phyloP scores from a whole-genome alignment of 2,113 vertebrate genomes.

The Lycaon pictus region DNA sequence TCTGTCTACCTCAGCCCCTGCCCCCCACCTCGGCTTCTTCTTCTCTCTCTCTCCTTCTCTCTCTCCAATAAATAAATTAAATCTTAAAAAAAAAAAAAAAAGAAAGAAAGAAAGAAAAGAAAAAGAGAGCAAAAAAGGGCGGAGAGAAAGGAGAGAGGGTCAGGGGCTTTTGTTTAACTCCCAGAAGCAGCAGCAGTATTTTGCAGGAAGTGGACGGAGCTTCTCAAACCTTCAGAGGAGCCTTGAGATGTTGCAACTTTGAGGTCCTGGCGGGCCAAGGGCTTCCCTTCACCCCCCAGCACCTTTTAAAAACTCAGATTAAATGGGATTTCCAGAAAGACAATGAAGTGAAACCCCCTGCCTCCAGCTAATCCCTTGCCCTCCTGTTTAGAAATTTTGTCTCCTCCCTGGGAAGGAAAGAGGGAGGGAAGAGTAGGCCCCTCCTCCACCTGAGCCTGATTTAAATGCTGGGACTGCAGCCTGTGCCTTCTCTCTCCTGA shows the following conservation, averaged over 20 bases:
- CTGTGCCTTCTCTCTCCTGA: constrained; percentile 86
- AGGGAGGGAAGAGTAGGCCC: constrained; percentile 64
- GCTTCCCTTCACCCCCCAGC: neutral
- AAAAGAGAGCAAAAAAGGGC: neutral
- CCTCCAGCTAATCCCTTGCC: constrained; percentile 86
- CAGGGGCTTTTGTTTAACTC: neutral
- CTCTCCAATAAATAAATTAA: neutral
- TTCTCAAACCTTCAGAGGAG: constrained; percentile 83
- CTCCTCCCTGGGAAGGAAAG: constrained; percentile 85
- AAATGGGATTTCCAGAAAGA: constrained; percentile 87
- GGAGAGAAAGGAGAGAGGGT: neutral
- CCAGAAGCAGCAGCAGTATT: constrained; percentile 72
- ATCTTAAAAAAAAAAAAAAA: neutral
- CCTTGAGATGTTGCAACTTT: constrained; percentile 85
- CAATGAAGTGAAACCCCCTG: constrained; percentile 84
- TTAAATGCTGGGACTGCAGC: constrained; percentile 86
- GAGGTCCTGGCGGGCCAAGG: constrained; percentile 44
- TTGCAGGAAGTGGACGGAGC: constrained; percentile 84
- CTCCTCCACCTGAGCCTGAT: constrained; percentile 83
- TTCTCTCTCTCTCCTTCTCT: neutral
- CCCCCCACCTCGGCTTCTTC: too few species aligned
- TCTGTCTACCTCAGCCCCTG: too few species aligned
- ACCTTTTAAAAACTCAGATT: constrained; percentile 79
- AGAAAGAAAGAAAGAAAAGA: neutral
- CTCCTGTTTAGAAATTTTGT: constrained; percentile 87